Evolutionary conservation across 1,140 invertebrate species (phyloP), one percentile per base, ranked within the genome.

Genomic region (Ditylenchus dipsaci): DNA sequence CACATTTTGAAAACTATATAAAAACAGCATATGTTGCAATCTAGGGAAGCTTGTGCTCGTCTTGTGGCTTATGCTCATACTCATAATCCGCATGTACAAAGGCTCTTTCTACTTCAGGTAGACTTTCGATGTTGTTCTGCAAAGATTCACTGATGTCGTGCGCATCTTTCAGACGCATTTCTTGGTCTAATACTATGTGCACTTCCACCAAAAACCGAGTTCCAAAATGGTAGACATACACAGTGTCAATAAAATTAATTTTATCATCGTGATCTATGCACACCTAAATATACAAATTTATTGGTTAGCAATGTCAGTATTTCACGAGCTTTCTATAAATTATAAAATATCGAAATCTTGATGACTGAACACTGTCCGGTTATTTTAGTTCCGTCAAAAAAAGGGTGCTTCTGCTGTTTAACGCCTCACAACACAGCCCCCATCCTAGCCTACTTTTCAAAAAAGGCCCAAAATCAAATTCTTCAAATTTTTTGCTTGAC

Each of bases 1-100:
- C n/a, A n/a, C n/a, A n/a, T n/a, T n/a, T n/a, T n/a, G n/a, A n/a
- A n/a, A n/a, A n/a, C n/a, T n/a, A n/a, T n/a, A n/a, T n/a, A n/a
- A n/a, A n/a, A n/a, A n/a, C n/a, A n/a, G n/a, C 23, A 7, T 3
- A 56, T 3, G 33, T 70, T 60, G 19, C 19, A 1, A 61, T 9
- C 63, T 69, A 66, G 3, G 71, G 71, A 7, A 67, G 29, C 45
- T 78, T 78, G 43, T 75, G 73, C 45, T 75, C 73, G 60, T 75
- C 73, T 15, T n/a, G n/a, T 17, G 61, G 47, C 23, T 75, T 75
- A 53, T 75, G 73, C 19, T 79, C 80, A 61, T 82, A 76, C 56
- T 86, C 84, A 70, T 85, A 86, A 75, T 86, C 85, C 7, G 85
- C 69, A 67, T 86, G 85, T 3, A 86, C 85, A 75, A 86, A 86